Conservation (phyloP, 1,140 invertebrate genomes). For the Hyles euphorbiae region DNA sequence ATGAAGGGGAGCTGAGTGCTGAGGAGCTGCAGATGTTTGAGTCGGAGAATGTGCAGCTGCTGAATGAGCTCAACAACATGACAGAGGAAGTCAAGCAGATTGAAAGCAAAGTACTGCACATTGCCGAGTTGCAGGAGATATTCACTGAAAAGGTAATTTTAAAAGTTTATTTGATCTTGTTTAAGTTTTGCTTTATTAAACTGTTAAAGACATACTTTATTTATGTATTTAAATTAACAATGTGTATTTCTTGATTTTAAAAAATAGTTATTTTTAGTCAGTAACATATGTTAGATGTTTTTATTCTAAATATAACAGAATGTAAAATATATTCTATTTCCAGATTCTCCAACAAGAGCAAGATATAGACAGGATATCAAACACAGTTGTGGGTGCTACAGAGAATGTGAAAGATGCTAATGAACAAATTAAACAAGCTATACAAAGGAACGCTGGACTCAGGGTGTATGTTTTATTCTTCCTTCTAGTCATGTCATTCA, state of each 20-base stretch:
- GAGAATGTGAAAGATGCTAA: slow-evolving; percentile 98
- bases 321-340: slow-evolving; percentile 19
- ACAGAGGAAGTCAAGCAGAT: slow-evolving; percentile 89
- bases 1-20: slow-evolving; percentile 78
- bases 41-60: slow-evolving; percentile 87
- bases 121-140: slow-evolving; percentile 96
- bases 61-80: slow-evolving; percentile 89
- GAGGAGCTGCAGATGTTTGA: slow-evolving; percentile 96
- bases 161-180: too few species aligned
- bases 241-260: not conserved
- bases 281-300: not conserved
- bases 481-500: slow-evolving; percentile 96
- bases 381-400: slow-evolving; percentile 91
- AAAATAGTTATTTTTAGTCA: not conserved
- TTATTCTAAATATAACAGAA: not conserved
- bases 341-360: slow-evolving; percentile 91
- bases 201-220: not conserved
- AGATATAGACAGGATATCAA: slow-evolving; percentile 92
- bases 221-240: not conserved
- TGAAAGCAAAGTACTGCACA: slow-evolving; percentile 95
- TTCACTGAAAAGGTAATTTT: slow-evolving; percentile 94
- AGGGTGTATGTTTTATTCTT: slow-evolving; percentile 97
- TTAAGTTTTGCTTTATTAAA: not conserved
- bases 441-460: slow-evolving; percentile 96
- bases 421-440: slow-evolving; percentile 96